A percentile compares a stretch with the other conserved stretches of the same genome.
These are phyloP conservation scores for Ctenoplectra terminalis DNA, from an alignment of 1,140 invertebrate species.

Conservation along the genomic window DNA sequence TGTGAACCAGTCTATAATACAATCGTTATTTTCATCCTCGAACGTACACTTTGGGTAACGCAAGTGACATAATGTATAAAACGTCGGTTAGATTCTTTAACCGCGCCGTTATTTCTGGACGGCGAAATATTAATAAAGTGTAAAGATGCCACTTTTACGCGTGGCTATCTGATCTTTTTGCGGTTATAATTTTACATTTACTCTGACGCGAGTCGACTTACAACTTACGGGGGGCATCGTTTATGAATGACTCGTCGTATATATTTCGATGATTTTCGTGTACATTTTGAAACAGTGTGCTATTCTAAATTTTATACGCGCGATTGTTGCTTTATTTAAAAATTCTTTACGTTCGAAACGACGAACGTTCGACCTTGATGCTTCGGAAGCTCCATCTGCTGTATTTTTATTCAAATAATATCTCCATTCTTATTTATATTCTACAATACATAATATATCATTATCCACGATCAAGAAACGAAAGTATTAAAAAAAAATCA, in stretches of 20 bases:
- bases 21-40: slow-evolving; percentile 65
- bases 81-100: slow-evolving; percentile 61
- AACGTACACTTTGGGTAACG: slow-evolving; percentile 31
- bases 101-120: slow-evolving; percentile 56
- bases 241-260: slow-evolving; percentile 40
- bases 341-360: not conserved
- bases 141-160: slow-evolving; percentile 58
- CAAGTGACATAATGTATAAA: slow-evolving; percentile 37
- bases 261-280: not conserved
- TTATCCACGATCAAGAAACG: too few relatives aligned
- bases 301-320: not conserved
- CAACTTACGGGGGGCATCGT: not conserved
- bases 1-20: slow-evolving; percentile 46
- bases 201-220: not conserved
- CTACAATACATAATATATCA: not conserved
- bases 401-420: not conserved
- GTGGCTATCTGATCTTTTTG: slow-evolving; percentile 51
- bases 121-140: slow-evolving; percentile 68
- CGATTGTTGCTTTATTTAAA: not conserved
- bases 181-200: slow-evolving; percentile 37
- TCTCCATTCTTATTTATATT: not conserved
- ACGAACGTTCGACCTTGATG: too few relatives aligned
- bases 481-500: too few relatives aligned
- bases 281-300: not conserved
- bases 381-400: not conserved